Evolutionary conservation across 2,113 vertebrate genomes (phyloP), one percentile per base, ranked within the genome.

Genomic region (Oryzias javanicus): DNA sequence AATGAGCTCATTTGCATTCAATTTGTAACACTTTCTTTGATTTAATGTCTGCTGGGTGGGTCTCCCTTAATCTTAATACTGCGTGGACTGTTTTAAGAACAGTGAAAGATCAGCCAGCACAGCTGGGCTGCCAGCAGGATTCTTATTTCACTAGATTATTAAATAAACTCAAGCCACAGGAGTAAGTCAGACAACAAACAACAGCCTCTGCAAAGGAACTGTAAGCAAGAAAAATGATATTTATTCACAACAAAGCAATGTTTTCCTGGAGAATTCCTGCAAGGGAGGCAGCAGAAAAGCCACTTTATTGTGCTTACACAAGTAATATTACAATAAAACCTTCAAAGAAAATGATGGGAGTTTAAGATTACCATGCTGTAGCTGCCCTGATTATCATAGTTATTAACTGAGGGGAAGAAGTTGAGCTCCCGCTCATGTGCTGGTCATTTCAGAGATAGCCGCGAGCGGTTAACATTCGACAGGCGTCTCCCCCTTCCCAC

Each of bases 351-450:
- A 63, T 69, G 68, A 79, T 53, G 63, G 70, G 63, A 58, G 62
- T 64, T 47, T 51, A 51, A 65, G 74, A 73, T 74, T 64, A 57
- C 67, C 35, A 54, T 35, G 49, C 57, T 70, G 56, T 74, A 16
- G 16, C 67, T 64, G 48, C 70, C 70, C 73, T 72, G 70, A 84
- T 86, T 82, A 82, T 81, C 79, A 79, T 84, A 80, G 78, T 80
- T 80, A 85, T 84, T 79, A 86, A 84, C 72, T 78, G 14, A 0
- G 61, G 67, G 60, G 66, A 50, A 70, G 58, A 75, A 53, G 75
- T 61, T 60, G 71, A 81, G 78, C 62, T 79, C 45, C 42, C 19
- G 41, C 58, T 67, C 70, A 53, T 22, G 53, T 49, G 13, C 25
- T 57, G 66, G 73, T 49, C 53, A 53, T 81, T 74, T 79, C 50